Evolutionary conservation across 2,888 invertebrate genomes (phyloP).

Genomic region (Dastarcus helophoroides): DNA sequence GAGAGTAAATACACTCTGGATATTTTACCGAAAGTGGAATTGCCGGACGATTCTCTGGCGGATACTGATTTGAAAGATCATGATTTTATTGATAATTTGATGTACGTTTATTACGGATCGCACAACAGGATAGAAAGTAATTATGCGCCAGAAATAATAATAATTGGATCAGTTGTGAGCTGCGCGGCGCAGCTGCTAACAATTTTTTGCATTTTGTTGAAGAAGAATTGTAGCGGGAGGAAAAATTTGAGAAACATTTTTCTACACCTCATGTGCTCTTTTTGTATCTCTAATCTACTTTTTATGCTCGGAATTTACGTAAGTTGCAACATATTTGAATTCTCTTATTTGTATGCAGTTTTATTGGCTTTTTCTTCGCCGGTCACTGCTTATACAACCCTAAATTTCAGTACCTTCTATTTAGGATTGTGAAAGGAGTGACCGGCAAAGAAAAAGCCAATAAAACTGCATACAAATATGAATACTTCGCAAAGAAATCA

Average conservation of each 20-base stretch:
- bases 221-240: conserved; percentile 29
- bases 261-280: conserved; percentile 50
- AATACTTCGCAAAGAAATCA: too few species aligned
- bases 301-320: conserved; percentile 58
- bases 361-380: too few species aligned
- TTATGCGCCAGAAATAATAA: conserved; percentile 41
- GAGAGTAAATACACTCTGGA: conserved; percentile 34
- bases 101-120: conserved; percentile 57
- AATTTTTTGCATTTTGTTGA: conserved; percentile 35
- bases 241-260: conserved; percentile 43
- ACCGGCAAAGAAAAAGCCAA: too few species aligned
- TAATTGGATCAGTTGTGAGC: conserved; percentile 40
- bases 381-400: too few species aligned
- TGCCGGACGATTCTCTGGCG: conserved; percentile 52
- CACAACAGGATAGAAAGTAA: conserved; percentile 40
- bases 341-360: too few species aligned
- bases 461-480: too few species aligned
- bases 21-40: conserved; percentile 40
- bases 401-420: too few species aligned
- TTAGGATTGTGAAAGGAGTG: too few species aligned
- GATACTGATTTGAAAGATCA: conserved; percentile 56
- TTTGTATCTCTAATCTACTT: conserved; percentile 48
- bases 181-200: conserved; percentile 41
- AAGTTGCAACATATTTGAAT: conserved; percentile 21
- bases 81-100: conserved; percentile 60